phyloP scores from a whole-genome alignment of 2,888 invertebrate genomes.

The Portevinia maculata region DNA sequence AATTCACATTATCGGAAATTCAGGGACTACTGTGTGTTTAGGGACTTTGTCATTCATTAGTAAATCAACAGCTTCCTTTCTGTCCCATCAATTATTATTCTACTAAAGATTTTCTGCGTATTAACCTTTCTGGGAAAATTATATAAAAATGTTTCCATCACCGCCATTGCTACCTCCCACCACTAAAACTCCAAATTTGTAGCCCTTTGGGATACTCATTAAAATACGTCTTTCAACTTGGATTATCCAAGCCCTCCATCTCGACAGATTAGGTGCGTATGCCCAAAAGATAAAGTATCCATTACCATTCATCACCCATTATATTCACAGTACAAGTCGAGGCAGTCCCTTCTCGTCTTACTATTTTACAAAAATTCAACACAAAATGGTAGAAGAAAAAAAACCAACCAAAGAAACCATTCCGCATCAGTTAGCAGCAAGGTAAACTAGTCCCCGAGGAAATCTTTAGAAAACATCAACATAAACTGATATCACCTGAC shows the following conservation, averaged over 20 bases:
- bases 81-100: too few relatives aligned
- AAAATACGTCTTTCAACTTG: constrained; percentile 2
- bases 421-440: constrained; percentile 44
- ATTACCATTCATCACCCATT: constrained; percentile 65
- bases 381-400: constrained; percentile 4
- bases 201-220: not conserved
- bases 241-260: not conserved
- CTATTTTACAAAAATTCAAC: constrained; percentile 41
- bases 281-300: constrained; percentile 33
- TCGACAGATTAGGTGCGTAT: not conserved
- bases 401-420: constrained; percentile 26
- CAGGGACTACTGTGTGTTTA: too few relatives aligned
- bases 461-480: constrained; percentile 62
- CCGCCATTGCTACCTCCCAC: not conserved
- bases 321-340: constrained; percentile 18
- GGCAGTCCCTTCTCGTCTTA: not conserved
- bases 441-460: constrained; percentile 65
- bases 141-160: not conserved
- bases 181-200: not conserved
- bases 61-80: too few relatives aligned
- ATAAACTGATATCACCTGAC: constrained; percentile 72
- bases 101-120: not conserved
- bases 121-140: not conserved
- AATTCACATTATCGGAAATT: too few relatives aligned
- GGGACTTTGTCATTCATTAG: too few relatives aligned